Evolutionary conservation across 2,888 invertebrate genomes (phyloP).

Genomic region (Galeruca laticollis): DNA sequence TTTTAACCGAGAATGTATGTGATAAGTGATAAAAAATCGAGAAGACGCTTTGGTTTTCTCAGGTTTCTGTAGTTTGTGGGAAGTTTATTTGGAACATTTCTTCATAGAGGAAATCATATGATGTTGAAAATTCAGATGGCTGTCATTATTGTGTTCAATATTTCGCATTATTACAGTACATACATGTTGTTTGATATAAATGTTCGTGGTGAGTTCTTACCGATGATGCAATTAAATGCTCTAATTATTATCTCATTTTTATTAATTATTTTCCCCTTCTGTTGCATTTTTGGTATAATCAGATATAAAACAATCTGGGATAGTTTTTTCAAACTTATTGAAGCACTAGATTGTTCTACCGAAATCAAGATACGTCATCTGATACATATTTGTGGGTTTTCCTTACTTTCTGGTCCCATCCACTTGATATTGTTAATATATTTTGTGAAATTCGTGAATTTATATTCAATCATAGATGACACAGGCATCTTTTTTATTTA

Average conservation of each 20-base stretch:
- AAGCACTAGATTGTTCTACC: background rate
- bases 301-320: background rate
- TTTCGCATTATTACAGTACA: background rate
- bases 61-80: conserved; percentile 1
- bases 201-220: background rate
- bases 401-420: background rate
- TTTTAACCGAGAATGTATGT: background rate
- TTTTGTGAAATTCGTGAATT: background rate
- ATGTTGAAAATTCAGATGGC: background rate
- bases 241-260: background rate
- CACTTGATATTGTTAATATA: background rate
- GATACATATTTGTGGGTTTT: background rate
- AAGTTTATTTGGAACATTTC: background rate
- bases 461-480: background rate
- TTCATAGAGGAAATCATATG: too few relatives aligned
- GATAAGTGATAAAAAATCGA: background rate
- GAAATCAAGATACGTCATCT: background rate
- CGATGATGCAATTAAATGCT: background rate
- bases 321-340: background rate
- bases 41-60: background rate
- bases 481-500: background rate
- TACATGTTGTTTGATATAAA: background rate
- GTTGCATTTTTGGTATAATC: background rate
- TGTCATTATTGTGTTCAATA: background rate
- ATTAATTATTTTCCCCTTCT: background rate